Evolutionary conservation across 2,888 invertebrate genomes (phyloP).

Genomic region (Aphodius sticticus): DNA sequence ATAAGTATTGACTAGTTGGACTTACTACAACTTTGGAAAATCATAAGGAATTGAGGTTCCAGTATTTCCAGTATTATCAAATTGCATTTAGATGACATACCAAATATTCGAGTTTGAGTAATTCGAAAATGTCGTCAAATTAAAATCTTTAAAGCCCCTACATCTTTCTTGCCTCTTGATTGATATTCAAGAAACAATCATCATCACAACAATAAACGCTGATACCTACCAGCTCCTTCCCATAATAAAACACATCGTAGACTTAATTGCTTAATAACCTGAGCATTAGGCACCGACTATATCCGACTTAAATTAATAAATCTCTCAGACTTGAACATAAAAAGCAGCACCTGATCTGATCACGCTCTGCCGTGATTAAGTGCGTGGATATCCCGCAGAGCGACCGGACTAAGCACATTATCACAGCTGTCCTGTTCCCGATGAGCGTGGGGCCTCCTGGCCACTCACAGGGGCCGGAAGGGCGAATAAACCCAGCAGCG

Average conservation of each 20-base stretch:
- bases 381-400: constrained; percentile 42
- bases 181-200: too few species aligned
- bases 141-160: too few species aligned
- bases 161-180: too few species aligned
- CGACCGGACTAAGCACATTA: constrained; percentile 47
- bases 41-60: too few species aligned
- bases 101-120: too few species aligned
- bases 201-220: background rate
- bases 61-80: too few species aligned
- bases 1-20: too few species aligned
- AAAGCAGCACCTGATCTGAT: constrained; percentile 21
- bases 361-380: constrained; percentile 42
- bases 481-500: constrained; percentile 29
- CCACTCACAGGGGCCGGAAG: constrained; percentile 39
- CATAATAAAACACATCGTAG: background rate
- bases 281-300: background rate
- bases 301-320: background rate
- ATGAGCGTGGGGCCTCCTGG: constrained; percentile 36
- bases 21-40: too few species aligned
- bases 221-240: background rate
- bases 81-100: too few species aligned
- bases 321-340: background rate
- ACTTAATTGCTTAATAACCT: background rate
- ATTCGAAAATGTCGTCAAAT: too few species aligned
- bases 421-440: constrained; percentile 48